Base-by-base conservation (phyloP, 2,888 invertebrate species). In the Drosophila paucipuncta region DNA sequence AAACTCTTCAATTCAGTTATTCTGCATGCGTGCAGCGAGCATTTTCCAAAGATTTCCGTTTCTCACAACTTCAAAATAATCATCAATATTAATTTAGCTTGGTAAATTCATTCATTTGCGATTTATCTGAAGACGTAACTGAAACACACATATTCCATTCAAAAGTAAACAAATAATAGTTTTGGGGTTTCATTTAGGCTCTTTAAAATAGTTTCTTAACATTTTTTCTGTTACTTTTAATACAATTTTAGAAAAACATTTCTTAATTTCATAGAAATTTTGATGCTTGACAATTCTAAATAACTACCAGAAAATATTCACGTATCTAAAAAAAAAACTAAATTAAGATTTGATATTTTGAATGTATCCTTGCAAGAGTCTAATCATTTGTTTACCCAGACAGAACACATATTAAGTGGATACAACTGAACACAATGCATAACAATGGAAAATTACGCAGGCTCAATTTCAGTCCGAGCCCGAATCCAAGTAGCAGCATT, bases 361-460 rank as follows among this genome's bases (percentile, higher is more conserved):
- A 4, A 2, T 10, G 1, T 25, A 28, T 55, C 10, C 5, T 28
- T 35, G 10, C 22, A 28, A 41, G 1, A 49, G 28, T 10, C 13
- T 13, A 16, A 3, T 13, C 13, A 25, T 22, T 53, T 41, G 31
- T 31, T 31, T 13, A 43, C n/a, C 0, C 25, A 55, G 13, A 25
- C 22, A 52, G 50, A 52, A 13, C n/a, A 13, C 33, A 53, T 16
- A 35, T 43, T 35, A 7, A 47, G n/a, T 22, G 10, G 5, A 49
- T 18, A n/a, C 39, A 64, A 37, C 31, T 28, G 43, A 18, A n/a
- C 43, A 39, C 13, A 39, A 30, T 53, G 66, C 77, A 75, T 71
- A 76, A 79, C 76, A 73, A 75, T 78, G 67, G 68, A 68, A 73
- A 77, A 73, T 80, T 41, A 30, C 69, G 49, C 39, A 18, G 58